These are phyloP conservation scores for Triplophysa yarkandensis DNA, from an alignment of 2,797 vertebrate species.

Conservation along the genomic window DNA sequence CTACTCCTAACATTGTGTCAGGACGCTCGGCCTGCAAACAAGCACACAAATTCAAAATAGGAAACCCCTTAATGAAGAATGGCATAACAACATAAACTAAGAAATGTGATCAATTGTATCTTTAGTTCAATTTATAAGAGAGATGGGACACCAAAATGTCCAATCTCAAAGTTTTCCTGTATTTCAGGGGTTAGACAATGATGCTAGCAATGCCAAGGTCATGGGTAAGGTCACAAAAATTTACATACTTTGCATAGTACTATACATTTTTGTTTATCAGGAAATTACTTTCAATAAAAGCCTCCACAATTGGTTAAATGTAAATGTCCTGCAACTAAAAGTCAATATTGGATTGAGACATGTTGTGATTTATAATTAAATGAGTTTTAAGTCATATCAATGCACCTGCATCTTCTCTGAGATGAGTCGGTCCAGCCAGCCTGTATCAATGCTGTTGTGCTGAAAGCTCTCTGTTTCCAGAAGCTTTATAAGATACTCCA, in stretches of 20 bases:
- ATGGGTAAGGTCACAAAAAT: too few relatives aligned
- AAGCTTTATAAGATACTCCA: slow-evolving; percentile 96
- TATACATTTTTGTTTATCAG: too few relatives aligned
- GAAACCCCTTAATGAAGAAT: not conserved
- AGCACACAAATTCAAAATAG: slow-evolving; percentile 5
- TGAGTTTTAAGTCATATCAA: not conserved
- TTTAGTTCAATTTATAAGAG: too few relatives aligned
- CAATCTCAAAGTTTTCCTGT: too few relatives aligned
- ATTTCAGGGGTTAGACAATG: too few relatives aligned
- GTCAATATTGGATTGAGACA: not conserved
- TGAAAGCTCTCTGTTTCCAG: slow-evolving; percentile 98
- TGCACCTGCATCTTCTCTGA: slow-evolving; percentile 97
- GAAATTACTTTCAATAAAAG: too few relatives aligned
- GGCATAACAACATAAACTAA: not conserved
- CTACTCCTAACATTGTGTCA: slow-evolving; percentile 94
- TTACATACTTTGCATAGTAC: too few relatives aligned
- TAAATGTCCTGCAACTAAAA: not conserved
- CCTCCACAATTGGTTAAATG: too few relatives aligned
- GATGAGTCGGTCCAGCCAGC: slow-evolving; percentile 96
- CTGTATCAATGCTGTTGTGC: slow-evolving; percentile 93
- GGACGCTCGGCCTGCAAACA: slow-evolving; percentile 88
- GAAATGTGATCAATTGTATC: not conserved
- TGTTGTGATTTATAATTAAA: not conserved
- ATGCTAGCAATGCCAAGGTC: too few relatives aligned
- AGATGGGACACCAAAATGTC: not conserved